Base-by-base conservation (phyloP, 2,888 invertebrate species). In the Apotomis turbidana region DNA sequence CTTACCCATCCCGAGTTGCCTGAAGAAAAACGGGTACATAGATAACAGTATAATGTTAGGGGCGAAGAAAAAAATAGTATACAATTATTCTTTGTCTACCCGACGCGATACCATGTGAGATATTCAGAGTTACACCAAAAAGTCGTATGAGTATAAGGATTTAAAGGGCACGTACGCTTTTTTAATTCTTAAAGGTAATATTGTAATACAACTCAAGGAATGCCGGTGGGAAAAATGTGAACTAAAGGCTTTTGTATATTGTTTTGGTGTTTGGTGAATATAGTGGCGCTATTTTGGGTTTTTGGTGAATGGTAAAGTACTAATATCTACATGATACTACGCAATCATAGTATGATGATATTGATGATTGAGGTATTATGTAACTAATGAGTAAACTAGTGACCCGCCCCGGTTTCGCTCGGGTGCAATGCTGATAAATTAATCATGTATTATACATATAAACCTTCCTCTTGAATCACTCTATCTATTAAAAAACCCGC, bases 61-160 rank as follows among this genome's bases (percentile, higher is more conserved):
- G 61, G 36, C 12, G 15, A 10, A 61, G 61, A 62, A 62, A 62
- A 41, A 62, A 62, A 62, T 62, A 62, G 61, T 51, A 12, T 8
- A 51, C 51, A 8, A 62, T 62, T 51, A 62, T 44, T 62, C 61
- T n/a, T 4, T 49, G 61, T 62, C 61, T 36, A 49, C 60, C 44
- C 44, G 44, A 12, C 49, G 61, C 27, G 61, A 51, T 62, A 51
- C 49, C 6, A 49, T 49, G 49, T 49, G 49, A 49, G 9, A 49
- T 49, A 49, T 9, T 9, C 49, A 10, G 49, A 49, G 9, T 9
- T 49, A 9, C 3, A 9, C 49, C 27, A 10, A 49, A 49, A 49
- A 49, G 49, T 9, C 41, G 6, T 41, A 49, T 10, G 9, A 49
- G 49, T 49, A 49, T 49, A 10, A 49, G 9, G 49, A 49, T 10